Conservation (phyloP, 2,797 vertebrate genomes). For the Pachyuromys duprasi region DNA sequence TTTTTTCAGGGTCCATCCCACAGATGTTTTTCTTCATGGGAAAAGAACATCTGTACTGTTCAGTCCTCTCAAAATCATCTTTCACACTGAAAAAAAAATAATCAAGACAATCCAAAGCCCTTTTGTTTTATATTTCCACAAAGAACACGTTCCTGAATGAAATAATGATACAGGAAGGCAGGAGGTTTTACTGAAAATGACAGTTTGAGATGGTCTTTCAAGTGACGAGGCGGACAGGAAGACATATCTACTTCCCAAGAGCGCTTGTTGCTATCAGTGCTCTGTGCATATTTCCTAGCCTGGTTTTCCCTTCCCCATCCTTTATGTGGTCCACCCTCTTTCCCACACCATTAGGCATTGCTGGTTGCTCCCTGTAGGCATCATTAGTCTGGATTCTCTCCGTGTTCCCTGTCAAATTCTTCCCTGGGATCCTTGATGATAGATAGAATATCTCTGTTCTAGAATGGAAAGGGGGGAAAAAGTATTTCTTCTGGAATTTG, state of each 20-base stretch:
- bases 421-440: neutral
- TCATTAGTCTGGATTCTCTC: neutral
- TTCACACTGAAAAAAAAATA: neutral
- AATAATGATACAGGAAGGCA: neutral
- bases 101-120: neutral
- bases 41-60: neutral
- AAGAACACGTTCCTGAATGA: neutral
- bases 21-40: neutral
- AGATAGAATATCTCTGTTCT: neutral
- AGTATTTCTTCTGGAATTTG: neutral
- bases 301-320: neutral
- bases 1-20: neutral
- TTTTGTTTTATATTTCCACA: neutral
- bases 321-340: neutral
- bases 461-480: neutral
- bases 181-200: neutral
- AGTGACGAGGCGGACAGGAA: neutral
- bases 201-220: neutral
- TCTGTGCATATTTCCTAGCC: neutral
- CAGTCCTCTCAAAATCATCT: slow-evolving; percentile 22
- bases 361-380: neutral
- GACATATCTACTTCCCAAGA: neutral
- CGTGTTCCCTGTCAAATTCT: neutral
- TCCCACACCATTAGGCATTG: neutral
- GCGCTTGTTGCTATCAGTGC: neutral